Conservation (phyloP, 2,888 invertebrate species). For the Pterostichus madidus region DNA sequence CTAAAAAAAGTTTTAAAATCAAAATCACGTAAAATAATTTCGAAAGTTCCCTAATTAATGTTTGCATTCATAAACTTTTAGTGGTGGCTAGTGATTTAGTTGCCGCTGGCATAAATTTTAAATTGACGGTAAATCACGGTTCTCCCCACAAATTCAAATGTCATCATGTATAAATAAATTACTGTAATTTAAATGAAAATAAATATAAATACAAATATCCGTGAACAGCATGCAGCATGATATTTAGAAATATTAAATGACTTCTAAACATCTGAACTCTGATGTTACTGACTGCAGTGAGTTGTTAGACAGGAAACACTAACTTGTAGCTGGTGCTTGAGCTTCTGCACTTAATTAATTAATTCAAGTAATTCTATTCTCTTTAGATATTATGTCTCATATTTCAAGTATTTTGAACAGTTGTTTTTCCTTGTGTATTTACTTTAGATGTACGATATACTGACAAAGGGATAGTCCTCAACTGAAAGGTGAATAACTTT, state of each 20-base stretch:
- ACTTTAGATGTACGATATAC: no score
- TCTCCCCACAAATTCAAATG: conserved; percentile 29
- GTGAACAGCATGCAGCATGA: conserved; percentile 36
- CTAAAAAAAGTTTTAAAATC: no score
- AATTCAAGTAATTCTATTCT: conserved; percentile 32
- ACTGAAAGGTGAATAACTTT: no score
- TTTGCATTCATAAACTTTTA: no score
- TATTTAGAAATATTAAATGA: conserved; percentile 39
- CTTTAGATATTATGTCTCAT: not conserved
- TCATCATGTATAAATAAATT: conserved; percentile 41
- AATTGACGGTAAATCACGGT: conserved; percentile 30
- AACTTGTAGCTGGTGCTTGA: conserved; percentile 3
- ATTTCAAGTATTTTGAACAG: not conserved
- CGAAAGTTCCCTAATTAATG: no score
- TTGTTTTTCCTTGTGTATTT: not conserved
- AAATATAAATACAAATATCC: conserved; percentile 42
- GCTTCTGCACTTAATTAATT: conserved; percentile 16
- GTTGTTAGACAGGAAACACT: conserved; percentile 33
- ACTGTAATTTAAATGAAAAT: conserved; percentile 46
- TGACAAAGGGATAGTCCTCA: no score
- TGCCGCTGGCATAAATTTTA: not conserved
- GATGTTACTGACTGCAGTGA: not conserved
- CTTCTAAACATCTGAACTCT: conserved; percentile 7
- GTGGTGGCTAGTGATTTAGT: no score
- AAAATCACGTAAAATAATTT: no score